These are phyloP conservation scores for Eriocheir sinensis DNA, from an alignment of 1,140 invertebrate species.

Conservation along the genomic window DNA sequence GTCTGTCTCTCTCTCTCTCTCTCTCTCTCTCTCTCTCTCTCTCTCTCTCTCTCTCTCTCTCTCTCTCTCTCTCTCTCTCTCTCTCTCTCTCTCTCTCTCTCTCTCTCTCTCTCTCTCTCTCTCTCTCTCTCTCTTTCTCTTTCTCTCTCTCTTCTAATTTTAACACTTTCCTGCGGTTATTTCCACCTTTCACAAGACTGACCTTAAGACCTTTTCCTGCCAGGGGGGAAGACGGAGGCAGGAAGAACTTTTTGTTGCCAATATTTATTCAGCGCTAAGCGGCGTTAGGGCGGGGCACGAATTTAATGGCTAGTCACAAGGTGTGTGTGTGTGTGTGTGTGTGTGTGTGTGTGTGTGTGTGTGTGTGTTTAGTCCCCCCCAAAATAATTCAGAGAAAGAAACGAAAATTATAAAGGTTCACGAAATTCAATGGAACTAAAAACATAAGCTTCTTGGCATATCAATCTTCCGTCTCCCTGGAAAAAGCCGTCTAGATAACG, in stretches of 20 bases:
- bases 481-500: too few species aligned
- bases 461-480: too few species aligned
- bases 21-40: conserved; percentile 1
- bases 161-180: not conserved
- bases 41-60: conserved; percentile 4
- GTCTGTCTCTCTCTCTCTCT: not conserved
- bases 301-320: not conserved
- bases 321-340: not conserved
- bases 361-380: conserved; percentile 3
- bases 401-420: too few species aligned
- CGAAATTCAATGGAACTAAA: too few species aligned
- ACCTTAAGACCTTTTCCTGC: not conserved
- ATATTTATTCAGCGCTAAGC: not conserved
- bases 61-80: conserved; percentile 3
- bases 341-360: conserved; percentile 22
- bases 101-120: too few species aligned
- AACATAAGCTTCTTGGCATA: too few species aligned
- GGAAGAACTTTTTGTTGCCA: not conserved
- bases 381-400: too few species aligned
- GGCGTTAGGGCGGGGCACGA: not conserved
- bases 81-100: too few species aligned
- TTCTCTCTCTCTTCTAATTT: too few species aligned
- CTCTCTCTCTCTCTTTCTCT: too few species aligned
- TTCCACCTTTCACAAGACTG: not conserved
- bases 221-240: not conserved